Evolutionary conservation across 92 coral and sea anemone genomes (phyloP).

Genomic region (Porites cylindrica): DNA sequence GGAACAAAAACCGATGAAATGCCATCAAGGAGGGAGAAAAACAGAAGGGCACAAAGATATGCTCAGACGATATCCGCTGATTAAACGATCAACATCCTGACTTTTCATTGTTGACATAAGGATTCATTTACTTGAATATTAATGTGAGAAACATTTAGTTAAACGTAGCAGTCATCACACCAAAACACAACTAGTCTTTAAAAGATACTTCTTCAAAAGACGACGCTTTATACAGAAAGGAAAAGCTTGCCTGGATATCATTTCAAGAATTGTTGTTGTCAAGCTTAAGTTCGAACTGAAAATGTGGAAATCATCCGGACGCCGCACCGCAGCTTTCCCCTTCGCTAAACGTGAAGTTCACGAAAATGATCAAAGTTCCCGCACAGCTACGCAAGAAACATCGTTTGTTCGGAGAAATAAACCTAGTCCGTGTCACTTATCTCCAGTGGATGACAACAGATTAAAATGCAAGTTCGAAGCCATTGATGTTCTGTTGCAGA

Average conservation of each 20-base stretch:
- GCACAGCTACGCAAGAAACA: conserved; percentile 1
- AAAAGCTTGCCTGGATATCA: neutral
- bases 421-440: neutral
- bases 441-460: conserved; percentile 28
- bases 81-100: neutral
- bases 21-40: neutral
- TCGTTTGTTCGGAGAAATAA: neutral
- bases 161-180: conserved; percentile 11
- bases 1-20: neutral
- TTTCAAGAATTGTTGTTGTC: neutral
- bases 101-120: neutral
- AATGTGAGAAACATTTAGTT: neutral
- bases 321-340: conserved; percentile 8
- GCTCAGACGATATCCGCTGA: neutral
- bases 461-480: conserved; percentile 58
- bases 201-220: neutral
- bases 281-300: neutral
- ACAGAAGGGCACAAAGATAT: neutral
- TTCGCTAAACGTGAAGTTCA: conserved; percentile 18
- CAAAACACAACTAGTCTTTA: neutral
- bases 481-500: conserved; percentile 76
- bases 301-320: conserved; percentile 45
- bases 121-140: neutral
- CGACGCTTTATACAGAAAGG: neutral
- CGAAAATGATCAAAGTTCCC: neutral